These are phyloP conservation scores for Struthio camelus DNA, from an alignment of 2,113 vertebrate genomes.

Conservation along the genomic window DNA sequence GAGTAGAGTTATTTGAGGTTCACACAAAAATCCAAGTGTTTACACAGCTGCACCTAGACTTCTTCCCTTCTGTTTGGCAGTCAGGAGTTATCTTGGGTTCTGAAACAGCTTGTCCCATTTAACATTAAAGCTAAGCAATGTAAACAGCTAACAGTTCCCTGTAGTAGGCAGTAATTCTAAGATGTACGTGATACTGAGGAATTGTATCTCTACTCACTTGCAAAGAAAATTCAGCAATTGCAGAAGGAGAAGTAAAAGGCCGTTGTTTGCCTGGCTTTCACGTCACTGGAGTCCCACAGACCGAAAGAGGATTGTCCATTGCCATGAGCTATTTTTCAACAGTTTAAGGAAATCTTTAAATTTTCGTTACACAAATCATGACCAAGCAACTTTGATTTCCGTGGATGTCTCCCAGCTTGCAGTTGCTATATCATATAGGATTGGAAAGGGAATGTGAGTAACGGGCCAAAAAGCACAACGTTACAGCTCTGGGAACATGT, in stretches of 20 bases:
- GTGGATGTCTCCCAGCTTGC: not conserved
- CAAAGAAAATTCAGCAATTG: not conserved
- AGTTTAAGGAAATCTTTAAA: not conserved
- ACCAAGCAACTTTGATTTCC: not conserved
- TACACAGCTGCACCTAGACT: constrained; percentile 39
- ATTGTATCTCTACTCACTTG: not conserved
- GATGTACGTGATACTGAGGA: not conserved
- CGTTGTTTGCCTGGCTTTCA: not conserved
- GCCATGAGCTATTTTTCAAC: not conserved
- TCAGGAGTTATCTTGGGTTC: not conserved
- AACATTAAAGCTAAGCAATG: not conserved
- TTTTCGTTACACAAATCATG: not conserved
- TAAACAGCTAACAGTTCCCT: not conserved
- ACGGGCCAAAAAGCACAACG: not conserved
- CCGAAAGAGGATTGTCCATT: not conserved
- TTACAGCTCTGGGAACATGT: not conserved
- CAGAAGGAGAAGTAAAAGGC: not conserved
- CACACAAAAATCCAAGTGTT: not conserved
- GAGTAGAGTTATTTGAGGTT: not conserved
- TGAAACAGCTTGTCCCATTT: not conserved
- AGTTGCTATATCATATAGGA: not conserved
- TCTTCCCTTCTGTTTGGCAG: not conserved
- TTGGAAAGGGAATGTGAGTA: not conserved
- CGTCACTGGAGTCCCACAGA: not conserved
- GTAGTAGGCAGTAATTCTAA: not conserved